Evolutionary conservation across 2,888 invertebrate genomes (phyloP), one percentile per base, ranked within the genome.

Genomic region (Lochmaea crataegi): DNA sequence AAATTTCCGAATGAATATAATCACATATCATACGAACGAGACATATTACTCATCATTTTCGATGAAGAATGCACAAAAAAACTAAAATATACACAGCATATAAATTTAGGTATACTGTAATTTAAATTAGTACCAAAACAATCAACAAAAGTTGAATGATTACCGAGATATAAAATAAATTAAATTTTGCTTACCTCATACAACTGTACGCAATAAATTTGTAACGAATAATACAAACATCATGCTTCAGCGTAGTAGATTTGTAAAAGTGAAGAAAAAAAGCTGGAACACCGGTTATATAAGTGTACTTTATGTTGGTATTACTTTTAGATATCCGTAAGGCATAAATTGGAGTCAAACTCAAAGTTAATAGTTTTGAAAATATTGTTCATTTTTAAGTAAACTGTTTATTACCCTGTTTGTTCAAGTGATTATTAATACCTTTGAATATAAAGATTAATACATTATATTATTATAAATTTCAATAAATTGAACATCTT

Each of bases 11-110:
- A 45, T 32, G 9, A n/a, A 38, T 72, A n/a, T 72, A 75, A 75
- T 72, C 72, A 72, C 60, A 38, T 38, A 18, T 76, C 76, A 76
- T 76, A 76, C 76, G 76, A 76, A 76, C 76, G 76, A 76, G 76
- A 76, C 76, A 60, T 53, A 68, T 58, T 38, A 64, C 10, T 70
- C 69, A 70, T 70, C 69, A 70, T 69, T 18, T 42, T 53, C 2
- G 18, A 10, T 18, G 12, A 57, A 41, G 22, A 38, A 16, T 58
- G 14, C n/a, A n/a, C n/a, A n/a, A n/a, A n/a, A n/a, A n/a, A n/a
- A n/a, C 11, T 22, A 14, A 51, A 26, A 65, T 51, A 65, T 51
- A 51, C 51, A 65, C 6, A 32, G 0, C 32, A 3, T 41, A 65
- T 10, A 11, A 32, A 1, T n/a, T 48, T 12, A 4, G 6, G n/a